A percentile compares a stretch with the other conserved stretches of the same genome.
Evolutionary conservation across 2,797 vertebrate species (phyloP).

Genomic region (Pteropus rufus): DNA sequence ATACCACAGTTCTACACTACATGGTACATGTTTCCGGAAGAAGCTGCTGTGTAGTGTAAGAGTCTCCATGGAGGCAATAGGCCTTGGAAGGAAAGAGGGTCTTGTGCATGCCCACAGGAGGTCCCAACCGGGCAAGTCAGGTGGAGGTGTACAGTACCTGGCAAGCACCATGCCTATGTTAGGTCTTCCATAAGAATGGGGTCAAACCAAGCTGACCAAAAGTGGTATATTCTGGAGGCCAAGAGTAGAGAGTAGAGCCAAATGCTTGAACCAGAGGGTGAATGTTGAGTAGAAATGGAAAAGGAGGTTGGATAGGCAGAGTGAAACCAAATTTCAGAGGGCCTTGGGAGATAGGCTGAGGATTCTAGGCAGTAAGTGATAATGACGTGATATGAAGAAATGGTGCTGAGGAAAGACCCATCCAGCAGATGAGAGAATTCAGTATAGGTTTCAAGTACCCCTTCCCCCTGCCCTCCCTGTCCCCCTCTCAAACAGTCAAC

Average conservation of each 20-base stretch:
- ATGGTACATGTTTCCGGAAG: not conserved
- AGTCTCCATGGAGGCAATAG: not conserved
- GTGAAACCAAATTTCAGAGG: not conserved
- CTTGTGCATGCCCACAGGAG: not conserved
- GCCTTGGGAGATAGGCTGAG: not conserved
- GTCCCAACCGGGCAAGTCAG: too few species aligned
- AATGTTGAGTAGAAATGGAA: not conserved
- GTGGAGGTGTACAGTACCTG: not conserved
- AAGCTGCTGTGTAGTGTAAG: not conserved
- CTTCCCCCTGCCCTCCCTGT: not conserved
- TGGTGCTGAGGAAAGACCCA: not conserved
- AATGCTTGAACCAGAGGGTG: too few species aligned
- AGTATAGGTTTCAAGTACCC: not conserved
- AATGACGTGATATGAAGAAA: not conserved
- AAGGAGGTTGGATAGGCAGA: too few species aligned
- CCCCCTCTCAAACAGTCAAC: not conserved
- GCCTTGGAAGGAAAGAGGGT: not conserved
- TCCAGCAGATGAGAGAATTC: not conserved
- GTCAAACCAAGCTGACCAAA: not conserved
- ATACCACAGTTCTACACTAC: not conserved
- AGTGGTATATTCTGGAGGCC: not conserved
- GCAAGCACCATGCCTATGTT: too few species aligned
- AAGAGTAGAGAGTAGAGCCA: not conserved
- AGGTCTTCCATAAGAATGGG: not conserved
- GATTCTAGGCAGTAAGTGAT: not conserved